Evolutionary conservation across 2,113 vertebrate species (phyloP), one percentile per base, ranked within the genome.

Genomic region (Echinops telfairi): DNA sequence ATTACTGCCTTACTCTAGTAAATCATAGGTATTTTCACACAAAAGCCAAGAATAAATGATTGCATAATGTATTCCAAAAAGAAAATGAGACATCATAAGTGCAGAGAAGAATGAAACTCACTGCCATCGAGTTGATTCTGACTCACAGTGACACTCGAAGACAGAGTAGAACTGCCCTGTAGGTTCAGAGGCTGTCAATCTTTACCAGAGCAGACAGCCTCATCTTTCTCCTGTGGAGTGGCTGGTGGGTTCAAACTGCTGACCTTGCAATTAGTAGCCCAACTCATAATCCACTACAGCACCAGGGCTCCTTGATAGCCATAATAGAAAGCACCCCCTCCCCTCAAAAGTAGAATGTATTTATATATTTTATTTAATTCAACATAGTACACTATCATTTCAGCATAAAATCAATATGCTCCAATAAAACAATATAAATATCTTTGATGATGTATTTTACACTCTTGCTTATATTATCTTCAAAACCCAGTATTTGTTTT

Each of bases 1-100:
- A 87, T 83, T 64, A 66, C 6, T 82, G 15, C 57, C n/a, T 86
- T 38, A 40, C 58, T 62, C 33, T 80, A 87, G 57, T 38, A 84
- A 73, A 68, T 4, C 16, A 78, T 38, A 88, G 29, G 20, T 68
- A 81, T 25, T 58, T 85, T 78, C 53, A 86, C 36, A 93, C n/a
- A 88, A 93, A 88, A 80, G 5, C 22, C 38, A 95, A 91, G 76
- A 76, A 78, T 2, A 77, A 87, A 94, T 90, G 57, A 19, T 64
- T 81, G n/a, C n/a, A 88, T 14, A 87, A 22, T 79, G 2, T 76
- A 88, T 76, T 94, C 86, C 71, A 88, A n/a, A 25, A 76, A 82
- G 36, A 12, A 31, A 60, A 3, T 23, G n/a, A 60, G 4, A 66
- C 22, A 14, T 53, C 12, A 66, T 11, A 78, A 58, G 91, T 75